Evolutionary conservation across 2,797 vertebrate genomes (phyloP).

Genomic region (Pelochelys cantorii): DNA sequence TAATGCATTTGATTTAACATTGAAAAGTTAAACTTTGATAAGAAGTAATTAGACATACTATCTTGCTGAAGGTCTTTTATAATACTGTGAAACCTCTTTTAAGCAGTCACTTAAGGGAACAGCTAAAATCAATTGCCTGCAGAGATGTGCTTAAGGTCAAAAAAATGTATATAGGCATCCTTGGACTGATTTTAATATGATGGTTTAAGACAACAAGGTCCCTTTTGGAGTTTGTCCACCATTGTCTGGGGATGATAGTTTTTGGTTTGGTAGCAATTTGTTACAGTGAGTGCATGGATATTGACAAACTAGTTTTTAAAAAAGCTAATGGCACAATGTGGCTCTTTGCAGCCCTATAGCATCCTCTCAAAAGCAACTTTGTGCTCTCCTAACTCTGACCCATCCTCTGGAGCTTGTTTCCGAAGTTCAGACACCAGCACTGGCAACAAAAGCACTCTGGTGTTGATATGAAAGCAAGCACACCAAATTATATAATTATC

Average conservation of each 20-base stretch:
- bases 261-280: slow-evolving; percentile 36
- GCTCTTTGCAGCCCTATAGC: slow-evolving; percentile 26
- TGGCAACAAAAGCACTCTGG: not conserved
- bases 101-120: not conserved
- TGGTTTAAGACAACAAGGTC: not conserved
- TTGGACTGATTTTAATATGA: slow-evolving; percentile 22
- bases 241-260: slow-evolving; percentile 7
- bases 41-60: not conserved
- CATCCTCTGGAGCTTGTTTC: not conserved
- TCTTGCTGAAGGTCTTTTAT: not conserved
- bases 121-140: not conserved
- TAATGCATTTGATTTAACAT: not conserved
- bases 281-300: not conserved
- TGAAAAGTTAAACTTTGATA: not conserved
- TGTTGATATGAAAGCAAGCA: fast-evolving
- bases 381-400: not conserved
- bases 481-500: not conserved
- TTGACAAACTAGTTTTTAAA: slow-evolving; percentile 36
- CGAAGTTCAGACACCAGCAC: not conserved
- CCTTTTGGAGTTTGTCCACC: slow-evolving; percentile 19
- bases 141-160: not conserved
- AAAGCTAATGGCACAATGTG: slow-evolving; percentile 22
- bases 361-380: not conserved
- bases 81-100: not conserved
- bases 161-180: not conserved